Percentiles rank a stretch among this genome's conserved stretches.
phyloP scores from a whole-genome alignment of 2,797 vertebrate species.

The Tachyglossus aculeatus region DNA sequence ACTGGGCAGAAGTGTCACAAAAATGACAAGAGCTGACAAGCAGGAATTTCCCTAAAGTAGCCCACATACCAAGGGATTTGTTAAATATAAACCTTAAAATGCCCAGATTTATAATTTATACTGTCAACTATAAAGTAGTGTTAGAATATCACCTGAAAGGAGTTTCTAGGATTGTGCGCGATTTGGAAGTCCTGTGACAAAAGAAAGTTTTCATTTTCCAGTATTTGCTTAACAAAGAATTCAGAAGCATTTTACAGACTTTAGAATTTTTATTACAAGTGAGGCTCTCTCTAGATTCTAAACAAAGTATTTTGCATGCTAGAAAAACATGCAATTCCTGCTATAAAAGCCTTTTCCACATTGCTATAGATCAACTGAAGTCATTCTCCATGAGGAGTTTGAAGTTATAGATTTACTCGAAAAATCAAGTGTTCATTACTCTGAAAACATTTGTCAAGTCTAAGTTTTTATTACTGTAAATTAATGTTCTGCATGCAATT shows the following conservation, averaged over 20 bases:
- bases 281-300: slow-evolving; percentile 48
- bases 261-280: slow-evolving; percentile 50
- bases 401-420: background rate
- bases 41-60: slow-evolving; percentile 48
- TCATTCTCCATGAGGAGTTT: background rate
- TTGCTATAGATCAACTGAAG: background rate
- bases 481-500: background rate
- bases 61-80: slow-evolving; percentile 43
- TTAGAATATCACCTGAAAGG: slow-evolving; percentile 63
- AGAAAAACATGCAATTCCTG: slow-evolving; percentile 2
- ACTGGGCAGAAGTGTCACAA: slow-evolving; percentile 7
- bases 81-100: slow-evolving; percentile 24
- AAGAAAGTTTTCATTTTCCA: slow-evolving; percentile 62
- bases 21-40: background rate
- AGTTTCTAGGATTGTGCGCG: slow-evolving; percentile 60
- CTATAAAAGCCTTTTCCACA: background rate
- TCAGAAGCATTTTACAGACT: slow-evolving; percentile 52
- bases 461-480: too few relatives aligned
- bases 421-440: too few relatives aligned
- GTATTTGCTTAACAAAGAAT: slow-evolving; percentile 53
- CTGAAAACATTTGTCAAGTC: too few relatives aligned
- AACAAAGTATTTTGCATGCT: slow-evolving; percentile 37
- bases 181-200: slow-evolving; percentile 65
- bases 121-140: slow-evolving; percentile 58
- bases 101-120: slow-evolving; percentile 31